Conservation (phyloP, 2,797 vertebrate species). For the Podargus strigoides region DNA sequence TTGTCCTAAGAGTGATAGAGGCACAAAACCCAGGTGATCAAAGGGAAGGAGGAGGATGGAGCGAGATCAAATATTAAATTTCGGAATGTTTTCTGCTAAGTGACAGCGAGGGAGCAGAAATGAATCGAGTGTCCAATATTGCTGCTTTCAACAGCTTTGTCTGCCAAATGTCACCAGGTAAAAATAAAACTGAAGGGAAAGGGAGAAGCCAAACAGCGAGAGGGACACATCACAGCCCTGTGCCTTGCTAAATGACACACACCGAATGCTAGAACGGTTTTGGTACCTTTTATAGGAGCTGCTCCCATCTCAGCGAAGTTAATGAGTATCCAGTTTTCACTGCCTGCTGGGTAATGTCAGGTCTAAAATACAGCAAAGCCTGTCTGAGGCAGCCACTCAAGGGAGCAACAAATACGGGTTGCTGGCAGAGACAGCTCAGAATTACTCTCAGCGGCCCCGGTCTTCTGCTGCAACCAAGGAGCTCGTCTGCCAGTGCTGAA, state of each 20-base stretch:
- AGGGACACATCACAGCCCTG: constrained; percentile 50
- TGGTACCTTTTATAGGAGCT: constrained; percentile 66
- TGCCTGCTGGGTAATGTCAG: constrained; percentile 69
- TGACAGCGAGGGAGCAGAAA: constrained; percentile 28
- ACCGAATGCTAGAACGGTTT: constrained; percentile 28
- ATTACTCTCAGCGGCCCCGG: not conserved
- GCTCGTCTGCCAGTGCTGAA: not conserved
- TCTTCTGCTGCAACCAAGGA: constrained; percentile 25
- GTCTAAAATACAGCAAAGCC: constrained; percentile 64
- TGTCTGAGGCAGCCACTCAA: constrained; percentile 28
- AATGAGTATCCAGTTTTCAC: constrained; percentile 58
- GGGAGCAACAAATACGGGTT: constrained; percentile 21
- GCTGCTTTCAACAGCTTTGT: constrained; percentile 19
- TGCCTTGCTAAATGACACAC: constrained; percentile 48
- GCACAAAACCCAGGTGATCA: constrained; percentile 22
- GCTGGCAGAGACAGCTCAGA: not conserved
- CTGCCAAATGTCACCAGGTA: constrained; percentile 41
- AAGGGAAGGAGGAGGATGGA: constrained; percentile 18
- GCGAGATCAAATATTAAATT: constrained; percentile 51
- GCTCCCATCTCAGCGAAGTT: constrained; percentile 55
- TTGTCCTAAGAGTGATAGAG: not conserved
- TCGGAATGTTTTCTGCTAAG: constrained; percentile 45
- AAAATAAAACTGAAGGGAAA: constrained; percentile 45
- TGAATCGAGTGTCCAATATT: not conserved
- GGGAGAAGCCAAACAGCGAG: not conserved